A percentile compares a stretch with the other conserved stretches of the same genome.
phyloP scores from a whole-genome alignment of 1,140 invertebrate species.

The Drosophila subpulchrella region DNA sequence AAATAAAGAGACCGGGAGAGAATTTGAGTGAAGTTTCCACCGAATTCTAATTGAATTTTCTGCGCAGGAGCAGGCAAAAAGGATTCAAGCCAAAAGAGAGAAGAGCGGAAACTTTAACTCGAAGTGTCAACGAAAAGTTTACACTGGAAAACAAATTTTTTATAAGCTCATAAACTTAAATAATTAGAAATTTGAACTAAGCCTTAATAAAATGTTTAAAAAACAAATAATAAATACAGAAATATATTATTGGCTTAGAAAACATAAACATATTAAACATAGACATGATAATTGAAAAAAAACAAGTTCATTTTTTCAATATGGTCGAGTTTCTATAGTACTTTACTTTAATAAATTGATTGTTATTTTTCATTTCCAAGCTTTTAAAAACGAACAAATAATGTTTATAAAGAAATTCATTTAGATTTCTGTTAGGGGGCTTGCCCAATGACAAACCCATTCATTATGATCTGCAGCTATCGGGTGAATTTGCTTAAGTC shows the following conservation, averaged over 20 bases:
- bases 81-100: conserved; percentile 26
- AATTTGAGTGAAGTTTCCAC: conserved; percentile 51
- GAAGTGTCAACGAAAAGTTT: conserved; percentile 48
- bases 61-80: conserved; percentile 71
- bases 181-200: no score
- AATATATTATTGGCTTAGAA: no score
- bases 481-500: neutral
- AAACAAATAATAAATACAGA: neutral
- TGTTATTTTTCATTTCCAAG: no score
- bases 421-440: neutral
- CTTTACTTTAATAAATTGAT: no score
- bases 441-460: neutral
- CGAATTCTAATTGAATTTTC: conserved; percentile 64
- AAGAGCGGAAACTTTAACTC: conserved; percentile 27
- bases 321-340: no score
- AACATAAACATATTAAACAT: no score
- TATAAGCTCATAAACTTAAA: no score
- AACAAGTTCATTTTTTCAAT: no score
- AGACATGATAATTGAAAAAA: no score
- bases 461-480: conserved; percentile 15
- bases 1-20: conserved; percentile 16
- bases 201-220: neutral
- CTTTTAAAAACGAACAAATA: no score
- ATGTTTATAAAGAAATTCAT: no score
- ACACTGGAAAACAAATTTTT: conserved; percentile 19